Percentiles rank a stretch among this genome's conserved stretches.
Conservation (phyloP, 2,888 invertebrate genomes). For the Teleiodes luculella region DNA sequence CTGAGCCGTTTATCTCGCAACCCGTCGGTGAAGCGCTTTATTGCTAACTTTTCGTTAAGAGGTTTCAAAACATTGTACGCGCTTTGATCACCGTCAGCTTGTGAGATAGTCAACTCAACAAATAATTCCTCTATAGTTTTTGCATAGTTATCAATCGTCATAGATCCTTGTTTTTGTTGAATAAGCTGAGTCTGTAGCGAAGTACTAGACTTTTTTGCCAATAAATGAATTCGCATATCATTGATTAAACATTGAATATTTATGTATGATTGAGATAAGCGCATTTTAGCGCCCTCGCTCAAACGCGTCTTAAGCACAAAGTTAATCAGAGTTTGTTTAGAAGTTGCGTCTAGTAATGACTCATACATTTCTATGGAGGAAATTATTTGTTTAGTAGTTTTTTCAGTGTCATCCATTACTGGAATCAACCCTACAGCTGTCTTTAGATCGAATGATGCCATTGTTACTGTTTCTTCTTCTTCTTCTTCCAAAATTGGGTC, state of each 20-base stretch:
- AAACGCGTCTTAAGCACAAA: not conserved
- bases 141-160: not conserved
- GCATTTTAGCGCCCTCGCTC: not conserved
- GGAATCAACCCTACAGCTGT: constrained; percentile 14
- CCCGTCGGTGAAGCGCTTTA: constrained; percentile 8
- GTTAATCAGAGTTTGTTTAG: not conserved
- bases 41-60: constrained; percentile 14
- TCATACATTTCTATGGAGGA: constrained; percentile 8
- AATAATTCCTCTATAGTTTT: not conserved
- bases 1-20: constrained; percentile 9
- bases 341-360: not conserved
- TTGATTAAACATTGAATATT: not conserved
- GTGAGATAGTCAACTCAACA: no score
- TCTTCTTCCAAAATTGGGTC: not conserved
- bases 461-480: not conserved
- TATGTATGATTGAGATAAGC: not conserved
- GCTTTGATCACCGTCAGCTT: not conserved
- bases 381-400: constrained; percentile 10
- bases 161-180: not conserved
- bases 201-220: constrained; percentile 11
- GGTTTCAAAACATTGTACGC: constrained; percentile 12
- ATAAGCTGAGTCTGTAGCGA: constrained; percentile 11
- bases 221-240: constrained; percentile 14
- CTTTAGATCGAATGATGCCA: constrained; percentile 10
- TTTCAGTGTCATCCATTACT: constrained; percentile 12